Evolutionary conservation across 2,888 invertebrate genomes (phyloP).

Genomic region (Nephrocerus scutellatus): DNA sequence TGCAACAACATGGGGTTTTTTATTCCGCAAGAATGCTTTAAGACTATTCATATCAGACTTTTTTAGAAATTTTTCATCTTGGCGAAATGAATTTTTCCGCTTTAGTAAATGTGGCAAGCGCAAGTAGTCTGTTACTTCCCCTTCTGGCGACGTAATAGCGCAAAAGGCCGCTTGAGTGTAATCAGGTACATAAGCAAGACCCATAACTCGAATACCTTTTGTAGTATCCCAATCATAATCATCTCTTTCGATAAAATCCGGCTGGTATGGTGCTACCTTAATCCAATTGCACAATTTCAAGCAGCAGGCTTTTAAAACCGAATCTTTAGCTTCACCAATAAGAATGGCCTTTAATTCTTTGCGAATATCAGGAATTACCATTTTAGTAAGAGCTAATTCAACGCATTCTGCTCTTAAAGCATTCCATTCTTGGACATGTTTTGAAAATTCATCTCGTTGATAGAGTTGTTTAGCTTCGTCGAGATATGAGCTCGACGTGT

Average conservation of each 20-base stretch:
- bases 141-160: constrained; percentile 79
- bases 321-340: constrained; percentile 79
- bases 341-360: constrained; percentile 77
- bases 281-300: constrained; percentile 85
- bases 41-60: constrained; percentile 62
- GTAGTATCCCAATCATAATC: constrained; percentile 84
- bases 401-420: constrained; percentile 79
- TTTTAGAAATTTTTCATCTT: constrained; percentile 61
- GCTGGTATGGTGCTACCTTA: constrained; percentile 68
- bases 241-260: constrained; percentile 63
- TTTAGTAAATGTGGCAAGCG: constrained; percentile 80
- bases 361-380: constrained; percentile 82
- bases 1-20: constrained; percentile 90
- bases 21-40: constrained; percentile 74
- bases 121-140: constrained; percentile 86
- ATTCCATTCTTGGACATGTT: constrained; percentile 94
- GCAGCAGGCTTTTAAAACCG: constrained; percentile 74
- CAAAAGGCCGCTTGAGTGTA: constrained; percentile 80
- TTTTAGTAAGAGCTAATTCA: constrained; percentile 75
- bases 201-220: constrained; percentile 75
- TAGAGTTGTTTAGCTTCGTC: constrained; percentile 76
- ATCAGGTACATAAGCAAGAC: constrained; percentile 81
- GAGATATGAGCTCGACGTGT: constrained; percentile 68
- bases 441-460: constrained; percentile 83
- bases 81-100: constrained; percentile 65